These are phyloP conservation scores for Microcebus murinus DNA, from an alignment of 2,113 vertebrate genomes.

Conservation along the genomic window DNA sequence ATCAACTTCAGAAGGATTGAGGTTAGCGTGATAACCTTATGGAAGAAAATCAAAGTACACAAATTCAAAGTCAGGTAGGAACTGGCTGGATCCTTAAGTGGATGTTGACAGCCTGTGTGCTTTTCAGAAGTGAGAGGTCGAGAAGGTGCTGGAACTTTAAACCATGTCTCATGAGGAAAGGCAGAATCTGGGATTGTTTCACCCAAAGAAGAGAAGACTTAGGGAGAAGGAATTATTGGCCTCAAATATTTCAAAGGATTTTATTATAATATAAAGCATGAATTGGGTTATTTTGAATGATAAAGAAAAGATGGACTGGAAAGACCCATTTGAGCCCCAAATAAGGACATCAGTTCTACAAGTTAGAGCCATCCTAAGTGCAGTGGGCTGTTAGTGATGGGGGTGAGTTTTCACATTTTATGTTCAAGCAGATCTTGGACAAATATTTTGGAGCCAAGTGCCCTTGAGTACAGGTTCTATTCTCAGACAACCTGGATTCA, in stretches of 20 bases:
- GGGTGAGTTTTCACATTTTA: not conserved
- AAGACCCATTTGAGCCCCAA: not conserved
- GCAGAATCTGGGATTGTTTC: constrained; percentile 1
- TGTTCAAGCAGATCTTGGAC: not conserved
- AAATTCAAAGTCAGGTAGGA: constrained; percentile 33
- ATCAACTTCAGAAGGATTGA: constrained; percentile 25
- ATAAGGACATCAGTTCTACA: not conserved
- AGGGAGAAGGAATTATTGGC: not conserved
- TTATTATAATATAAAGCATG: not conserved
- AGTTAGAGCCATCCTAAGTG: not conserved
- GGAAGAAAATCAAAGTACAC: constrained; percentile 56
- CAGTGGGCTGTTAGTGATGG: rapidly evolving
- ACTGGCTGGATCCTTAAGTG: not conserved
- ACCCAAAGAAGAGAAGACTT: constrained; percentile 1
- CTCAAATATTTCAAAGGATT: not conserved
- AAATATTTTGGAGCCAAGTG: not conserved
- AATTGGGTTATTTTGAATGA: not conserved
- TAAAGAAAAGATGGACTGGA: not conserved
- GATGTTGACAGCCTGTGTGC: not conserved
- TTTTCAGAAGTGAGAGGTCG: constrained; percentile 31
- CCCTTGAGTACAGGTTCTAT: not conserved
- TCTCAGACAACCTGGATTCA: not conserved
- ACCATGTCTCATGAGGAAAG: not conserved
- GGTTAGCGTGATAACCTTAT: constrained; percentile 48
- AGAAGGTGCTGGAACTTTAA: constrained; percentile 3